phyloP scores from a whole-genome alignment of 2,113 vertebrate genomes.

The Anarhynchus alexandrinus region DNA sequence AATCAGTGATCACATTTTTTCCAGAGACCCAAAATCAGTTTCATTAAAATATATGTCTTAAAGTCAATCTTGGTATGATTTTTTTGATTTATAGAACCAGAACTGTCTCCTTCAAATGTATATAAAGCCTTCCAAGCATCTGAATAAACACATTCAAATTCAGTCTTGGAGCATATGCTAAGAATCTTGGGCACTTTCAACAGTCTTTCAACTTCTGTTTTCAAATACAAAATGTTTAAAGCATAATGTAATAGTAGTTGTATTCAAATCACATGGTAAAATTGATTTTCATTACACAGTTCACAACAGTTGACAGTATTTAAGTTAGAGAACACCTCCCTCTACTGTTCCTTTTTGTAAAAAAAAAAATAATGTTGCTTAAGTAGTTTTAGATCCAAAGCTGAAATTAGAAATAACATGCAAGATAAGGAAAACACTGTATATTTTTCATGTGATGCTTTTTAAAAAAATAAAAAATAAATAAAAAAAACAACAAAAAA shows the following conservation, averaged over 20 bases:
- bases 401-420: neutral
- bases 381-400: neutral
- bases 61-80: neutral
- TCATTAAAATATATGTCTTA: neutral
- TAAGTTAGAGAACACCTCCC: conserved; percentile 66
- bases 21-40: neutral
- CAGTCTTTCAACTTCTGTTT: neutral
- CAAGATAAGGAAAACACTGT: neutral
- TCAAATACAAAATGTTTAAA: neutral
- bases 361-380: neutral
- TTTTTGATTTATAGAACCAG: neutral
- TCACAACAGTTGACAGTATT: neutral
- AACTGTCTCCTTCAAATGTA: neutral
- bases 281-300: neutral
- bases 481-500: too few relatives aligned
- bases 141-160: neutral
- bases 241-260: neutral
- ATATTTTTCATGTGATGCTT: neutral
- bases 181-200: neutral
- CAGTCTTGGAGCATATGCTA: neutral
- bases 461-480: neutral
- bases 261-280: neutral
- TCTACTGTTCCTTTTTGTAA: conserved; percentile 54
- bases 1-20: neutral
- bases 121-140: neutral